Evolutionary conservation across 2,113 vertebrate genomes (phyloP).

Genomic region (Galbula dea): DNA sequence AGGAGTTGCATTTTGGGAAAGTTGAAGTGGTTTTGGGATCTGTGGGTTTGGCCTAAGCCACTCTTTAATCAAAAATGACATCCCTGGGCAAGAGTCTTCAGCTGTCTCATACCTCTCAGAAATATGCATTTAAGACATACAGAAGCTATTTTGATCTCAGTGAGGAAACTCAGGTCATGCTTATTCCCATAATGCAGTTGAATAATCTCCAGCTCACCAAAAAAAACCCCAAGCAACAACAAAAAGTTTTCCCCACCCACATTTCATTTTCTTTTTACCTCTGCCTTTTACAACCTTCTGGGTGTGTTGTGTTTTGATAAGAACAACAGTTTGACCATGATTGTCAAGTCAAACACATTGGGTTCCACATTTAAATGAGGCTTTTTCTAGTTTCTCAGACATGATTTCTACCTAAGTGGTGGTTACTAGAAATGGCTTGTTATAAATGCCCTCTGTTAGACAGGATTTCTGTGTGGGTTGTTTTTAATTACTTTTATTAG

Average conservation of each 20-base stretch:
- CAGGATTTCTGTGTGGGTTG: background rate
- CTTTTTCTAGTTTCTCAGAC: slow-evolving; percentile 6
- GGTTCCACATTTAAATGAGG: background rate
- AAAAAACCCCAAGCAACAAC: too few species aligned
- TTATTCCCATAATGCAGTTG: background rate
- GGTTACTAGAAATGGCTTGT: background rate
- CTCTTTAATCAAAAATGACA: background rate
- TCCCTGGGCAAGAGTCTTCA: background rate
- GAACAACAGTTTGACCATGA: background rate
- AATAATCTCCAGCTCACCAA: background rate
- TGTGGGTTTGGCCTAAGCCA: slow-evolving; percentile 16
- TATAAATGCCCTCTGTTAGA: background rate
- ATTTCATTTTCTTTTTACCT: background rate
- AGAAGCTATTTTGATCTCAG: background rate
- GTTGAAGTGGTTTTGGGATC: slow-evolving; percentile 8
- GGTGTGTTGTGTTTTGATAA: background rate
- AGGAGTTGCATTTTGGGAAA: slow-evolving; percentile 4
- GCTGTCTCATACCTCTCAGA: background rate
- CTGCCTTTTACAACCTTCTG: background rate
- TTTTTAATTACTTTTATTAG: background rate
- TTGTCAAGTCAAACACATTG: background rate
- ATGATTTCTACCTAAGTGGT: background rate
- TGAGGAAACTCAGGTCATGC: background rate
- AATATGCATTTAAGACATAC: background rate
- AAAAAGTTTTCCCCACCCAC: background rate